Evolutionary conservation across 53 echinoderm and acorn worm genomes (phyloP).

Genomic region (Holothuria scabra): DNA sequence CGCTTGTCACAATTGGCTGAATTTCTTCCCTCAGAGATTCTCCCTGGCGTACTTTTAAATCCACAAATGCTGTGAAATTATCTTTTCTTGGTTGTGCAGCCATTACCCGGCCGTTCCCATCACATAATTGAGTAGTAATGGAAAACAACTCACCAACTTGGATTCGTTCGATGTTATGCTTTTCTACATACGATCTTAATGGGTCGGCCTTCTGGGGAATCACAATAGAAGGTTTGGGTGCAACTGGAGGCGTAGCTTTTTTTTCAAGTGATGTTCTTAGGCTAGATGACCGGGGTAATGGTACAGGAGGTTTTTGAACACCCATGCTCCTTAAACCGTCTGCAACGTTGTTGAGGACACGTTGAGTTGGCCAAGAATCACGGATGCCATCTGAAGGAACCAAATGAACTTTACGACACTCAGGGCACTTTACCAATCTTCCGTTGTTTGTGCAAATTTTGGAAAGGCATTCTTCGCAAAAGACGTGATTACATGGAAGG

Average conservation of each 20-base stretch:
- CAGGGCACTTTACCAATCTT: neutral
- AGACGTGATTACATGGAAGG: neutral
- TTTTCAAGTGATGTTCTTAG: too few species aligned
- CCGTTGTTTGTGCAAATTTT: neutral
- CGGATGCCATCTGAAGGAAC: neutral
- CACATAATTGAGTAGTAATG: neutral
- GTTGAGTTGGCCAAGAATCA: neutral
- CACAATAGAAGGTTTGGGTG: too few species aligned
- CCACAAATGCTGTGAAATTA: neutral
- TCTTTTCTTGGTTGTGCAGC: neutral
- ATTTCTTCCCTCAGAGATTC: too few species aligned
- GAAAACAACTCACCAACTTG: neutral
- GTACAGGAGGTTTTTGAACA: neutral
- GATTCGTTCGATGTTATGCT: neutral
- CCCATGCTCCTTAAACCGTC: neutral
- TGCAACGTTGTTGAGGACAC: neutral
- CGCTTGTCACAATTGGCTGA: neutral
- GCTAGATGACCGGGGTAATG: too few species aligned
- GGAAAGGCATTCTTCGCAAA: neutral
- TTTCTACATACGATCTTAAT: neutral
- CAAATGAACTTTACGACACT: neutral
- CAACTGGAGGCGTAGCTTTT: too few species aligned
- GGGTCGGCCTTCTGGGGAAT: neutral
- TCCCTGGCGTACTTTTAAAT: neutral
- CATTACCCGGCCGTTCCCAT: neutral